A percentile compares a stretch with the other conserved stretches of the same genome.
Conservation (phyloP, 2,113 vertebrate species). For the Paradisaea rubra region DNA sequence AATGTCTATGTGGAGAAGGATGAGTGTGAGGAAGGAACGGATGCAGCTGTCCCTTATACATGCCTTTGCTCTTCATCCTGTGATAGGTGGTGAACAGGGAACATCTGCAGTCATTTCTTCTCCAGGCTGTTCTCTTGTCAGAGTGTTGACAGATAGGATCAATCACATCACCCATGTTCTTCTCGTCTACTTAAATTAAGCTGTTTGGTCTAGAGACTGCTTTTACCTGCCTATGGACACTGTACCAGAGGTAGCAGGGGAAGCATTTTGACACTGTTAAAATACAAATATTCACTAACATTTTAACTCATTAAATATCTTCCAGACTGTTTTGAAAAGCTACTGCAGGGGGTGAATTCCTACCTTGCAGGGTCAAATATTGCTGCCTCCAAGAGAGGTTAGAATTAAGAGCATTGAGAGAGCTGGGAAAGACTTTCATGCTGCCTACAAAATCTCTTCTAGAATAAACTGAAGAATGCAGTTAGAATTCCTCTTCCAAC, state of each 20-base stretch:
- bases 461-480: neutral
- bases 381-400: neutral
- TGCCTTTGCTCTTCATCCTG: neutral
- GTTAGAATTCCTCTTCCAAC: neutral
- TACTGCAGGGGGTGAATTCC: neutral
- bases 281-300: neutral
- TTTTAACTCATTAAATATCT: neutral
- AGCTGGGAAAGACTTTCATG: neutral
- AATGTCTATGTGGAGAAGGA: neutral
- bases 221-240: neutral
- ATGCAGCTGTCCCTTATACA: neutral
- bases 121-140: neutral
- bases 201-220: neutral
- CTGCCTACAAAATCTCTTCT: neutral
- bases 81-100: neutral
- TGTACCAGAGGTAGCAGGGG: neutral
- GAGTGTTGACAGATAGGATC: neutral
- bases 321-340: neutral
- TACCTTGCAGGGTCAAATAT: neutral
- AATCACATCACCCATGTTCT: neutral
- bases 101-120: constrained; percentile 1
- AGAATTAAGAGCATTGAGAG: neutral
- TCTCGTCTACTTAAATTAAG: neutral
- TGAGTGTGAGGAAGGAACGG: neutral
- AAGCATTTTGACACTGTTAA: neutral